These are phyloP conservation scores for Myodes glareolus DNA, from an alignment of 2,113 vertebrate species.

Conservation along the genomic window DNA sequence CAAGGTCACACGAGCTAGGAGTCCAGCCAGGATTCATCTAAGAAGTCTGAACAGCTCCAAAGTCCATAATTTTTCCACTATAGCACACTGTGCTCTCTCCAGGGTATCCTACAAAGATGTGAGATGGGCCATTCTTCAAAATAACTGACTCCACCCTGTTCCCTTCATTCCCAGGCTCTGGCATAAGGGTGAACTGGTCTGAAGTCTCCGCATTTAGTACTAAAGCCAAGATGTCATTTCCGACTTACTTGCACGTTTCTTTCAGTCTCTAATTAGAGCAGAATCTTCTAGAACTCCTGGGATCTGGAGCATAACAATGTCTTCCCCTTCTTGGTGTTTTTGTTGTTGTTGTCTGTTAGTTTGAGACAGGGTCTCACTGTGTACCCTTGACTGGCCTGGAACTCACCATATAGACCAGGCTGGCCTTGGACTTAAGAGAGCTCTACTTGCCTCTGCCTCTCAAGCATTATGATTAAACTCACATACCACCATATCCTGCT, in stretches of 20 bases:
- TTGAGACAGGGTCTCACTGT: not conserved
- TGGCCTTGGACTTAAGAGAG: not conserved
- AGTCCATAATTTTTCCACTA: not conserved
- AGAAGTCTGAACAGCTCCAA: not conserved
- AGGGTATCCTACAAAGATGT: not conserved
- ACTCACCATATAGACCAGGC: not conserved
- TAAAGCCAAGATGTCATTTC: not conserved
- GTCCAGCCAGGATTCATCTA: not conserved
- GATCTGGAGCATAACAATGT: not conserved
- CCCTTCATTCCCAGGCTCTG: constrained; percentile 21
- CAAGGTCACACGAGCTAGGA: constrained; percentile 34
- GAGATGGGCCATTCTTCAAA: constrained; percentile 5
- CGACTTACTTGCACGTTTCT: not conserved
- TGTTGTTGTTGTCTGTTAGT: not conserved
- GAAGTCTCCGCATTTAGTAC: not conserved
- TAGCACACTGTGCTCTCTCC: not conserved
- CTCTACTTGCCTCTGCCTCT: not conserved
- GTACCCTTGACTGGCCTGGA: not conserved
- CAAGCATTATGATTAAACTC: too few species aligned
- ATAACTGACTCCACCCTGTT: not conserved
- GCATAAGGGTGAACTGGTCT: not conserved
- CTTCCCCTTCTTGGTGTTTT: not conserved
- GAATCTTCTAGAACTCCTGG: constrained; percentile 10
- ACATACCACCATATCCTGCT: not conserved
- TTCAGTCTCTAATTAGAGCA: not conserved